Conservation (phyloP, 2,797 vertebrate genomes). For the Tangara arthus region DNA sequence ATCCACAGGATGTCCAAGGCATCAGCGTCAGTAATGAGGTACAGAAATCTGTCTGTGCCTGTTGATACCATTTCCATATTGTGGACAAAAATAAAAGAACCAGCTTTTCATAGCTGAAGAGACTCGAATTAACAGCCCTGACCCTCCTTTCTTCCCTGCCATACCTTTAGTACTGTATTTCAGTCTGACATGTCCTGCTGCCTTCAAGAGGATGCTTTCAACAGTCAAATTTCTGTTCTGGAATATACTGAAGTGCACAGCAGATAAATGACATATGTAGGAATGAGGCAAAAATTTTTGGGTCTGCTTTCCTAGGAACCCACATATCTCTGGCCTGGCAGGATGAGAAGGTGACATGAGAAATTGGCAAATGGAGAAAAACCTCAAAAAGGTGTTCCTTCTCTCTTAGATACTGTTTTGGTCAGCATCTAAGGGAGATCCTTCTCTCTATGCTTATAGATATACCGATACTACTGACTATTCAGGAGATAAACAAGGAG, state of each 20-base stretch:
- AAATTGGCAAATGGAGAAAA: neutral
- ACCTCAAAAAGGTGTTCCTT: neutral
- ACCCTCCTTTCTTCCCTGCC: slow-evolving; percentile 1
- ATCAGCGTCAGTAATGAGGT: neutral
- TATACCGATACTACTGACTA: neutral
- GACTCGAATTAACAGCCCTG: neutral
- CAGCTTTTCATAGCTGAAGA: neutral
- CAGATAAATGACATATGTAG: neutral
- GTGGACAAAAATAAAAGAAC: neutral
- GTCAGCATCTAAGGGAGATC: neutral
- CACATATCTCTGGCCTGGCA: neutral
- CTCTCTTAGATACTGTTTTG: neutral
- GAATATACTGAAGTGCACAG: neutral
- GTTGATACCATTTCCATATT: neutral
- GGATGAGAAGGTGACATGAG: neutral
- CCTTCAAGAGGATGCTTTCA: neutral
- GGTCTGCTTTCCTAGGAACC: neutral
- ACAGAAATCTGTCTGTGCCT: neutral
- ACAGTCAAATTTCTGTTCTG: neutral
- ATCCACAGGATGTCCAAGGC: neutral
- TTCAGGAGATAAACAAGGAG: neutral
- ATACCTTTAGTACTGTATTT: slow-evolving; percentile 44
- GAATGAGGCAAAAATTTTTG: neutral
- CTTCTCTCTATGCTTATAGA: neutral
- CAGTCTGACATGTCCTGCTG: slow-evolving; percentile 32